A percentile compares a stretch with the other conserved stretches of the same genome.
Conservation (phyloP, 1,140 invertebrate species). For the Mylabris phalerata region DNA sequence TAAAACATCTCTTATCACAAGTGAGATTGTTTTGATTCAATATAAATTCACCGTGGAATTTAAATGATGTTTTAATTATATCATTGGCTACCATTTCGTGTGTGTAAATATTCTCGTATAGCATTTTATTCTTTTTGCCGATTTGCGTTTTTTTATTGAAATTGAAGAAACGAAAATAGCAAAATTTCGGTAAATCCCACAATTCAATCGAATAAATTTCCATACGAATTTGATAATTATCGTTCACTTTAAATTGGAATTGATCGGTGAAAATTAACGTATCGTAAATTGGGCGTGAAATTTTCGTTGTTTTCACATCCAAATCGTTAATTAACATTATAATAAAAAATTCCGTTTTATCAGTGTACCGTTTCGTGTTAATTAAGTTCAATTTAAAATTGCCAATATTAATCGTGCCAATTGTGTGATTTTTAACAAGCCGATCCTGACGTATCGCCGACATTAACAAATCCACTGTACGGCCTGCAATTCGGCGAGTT, state of each 20-base stretch:
- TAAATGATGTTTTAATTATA: constrained; percentile 1
- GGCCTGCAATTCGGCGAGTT: neutral
- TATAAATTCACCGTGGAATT: neutral
- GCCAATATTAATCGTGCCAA: neutral
- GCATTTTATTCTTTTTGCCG: too few relatives aligned
- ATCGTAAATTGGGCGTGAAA: neutral
- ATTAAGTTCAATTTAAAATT: constrained; percentile 1
- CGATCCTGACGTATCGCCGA: neutral
- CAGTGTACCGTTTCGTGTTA: neutral
- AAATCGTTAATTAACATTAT: neutral
- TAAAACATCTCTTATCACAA: too few relatives aligned
- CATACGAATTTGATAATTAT: neutral
- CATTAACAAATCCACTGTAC: neutral
- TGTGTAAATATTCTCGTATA: too few relatives aligned
- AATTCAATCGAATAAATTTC: neutral
- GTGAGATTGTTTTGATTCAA: too few relatives aligned
- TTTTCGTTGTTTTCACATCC: constrained; percentile 1
- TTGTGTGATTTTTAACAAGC: neutral
- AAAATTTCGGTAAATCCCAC: too few relatives aligned
- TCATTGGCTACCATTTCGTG: too few relatives aligned
- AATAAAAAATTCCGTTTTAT: constrained; percentile 2
- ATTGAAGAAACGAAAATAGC: too few relatives aligned
- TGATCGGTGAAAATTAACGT: neutral
- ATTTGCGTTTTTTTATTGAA: too few relatives aligned
- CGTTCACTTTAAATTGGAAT: neutral